These are phyloP conservation scores for Zaprionus tsacasi DNA, from an alignment of 1,140 invertebrate genomes.

Conservation along the genomic window DNA sequence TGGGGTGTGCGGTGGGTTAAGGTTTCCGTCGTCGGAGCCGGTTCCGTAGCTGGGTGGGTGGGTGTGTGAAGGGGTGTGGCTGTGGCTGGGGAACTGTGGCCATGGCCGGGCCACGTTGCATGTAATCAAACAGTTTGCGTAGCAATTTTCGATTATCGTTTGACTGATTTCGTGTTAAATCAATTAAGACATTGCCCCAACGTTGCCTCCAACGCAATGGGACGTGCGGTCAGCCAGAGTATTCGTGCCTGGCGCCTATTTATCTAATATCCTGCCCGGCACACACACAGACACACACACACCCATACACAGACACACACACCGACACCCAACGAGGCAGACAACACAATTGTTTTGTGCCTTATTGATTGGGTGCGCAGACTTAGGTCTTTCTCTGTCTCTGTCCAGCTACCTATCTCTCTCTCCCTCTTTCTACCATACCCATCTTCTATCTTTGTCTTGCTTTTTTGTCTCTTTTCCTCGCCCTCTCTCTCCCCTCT, in stretches of 20 bases:
- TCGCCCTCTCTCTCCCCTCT: conserved; percentile 2
- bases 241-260: conserved; percentile 72
- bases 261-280: conserved; percentile 66
- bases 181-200: conserved; percentile 80
- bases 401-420: not conserved
- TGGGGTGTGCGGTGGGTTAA: not conserved
- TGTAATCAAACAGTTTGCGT: conserved; percentile 83
- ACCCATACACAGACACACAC: conserved; percentile 9
- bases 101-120: conserved; percentile 58
- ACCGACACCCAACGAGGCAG: conserved; percentile 9
- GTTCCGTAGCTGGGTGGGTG: not conserved
- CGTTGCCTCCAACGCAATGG: conserved; percentile 50
- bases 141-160: conserved; percentile 83
- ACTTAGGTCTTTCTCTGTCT: not conserved
- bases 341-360: conserved; percentile 62
- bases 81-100: not conserved
- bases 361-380: conserved; percentile 57
- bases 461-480: conserved; percentile 2
- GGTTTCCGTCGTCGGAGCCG: not conserved
- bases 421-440: not conserved
- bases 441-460: not conserved
- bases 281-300: conserved; percentile 31
- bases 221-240: conserved; percentile 37
- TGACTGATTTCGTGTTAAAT: conserved; percentile 83
- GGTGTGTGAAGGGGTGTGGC: not conserved